Evolutionary conservation across 1,140 invertebrate species (phyloP), one percentile per base, ranked within the genome.

Genomic region (Lucilia cuprina): DNA sequence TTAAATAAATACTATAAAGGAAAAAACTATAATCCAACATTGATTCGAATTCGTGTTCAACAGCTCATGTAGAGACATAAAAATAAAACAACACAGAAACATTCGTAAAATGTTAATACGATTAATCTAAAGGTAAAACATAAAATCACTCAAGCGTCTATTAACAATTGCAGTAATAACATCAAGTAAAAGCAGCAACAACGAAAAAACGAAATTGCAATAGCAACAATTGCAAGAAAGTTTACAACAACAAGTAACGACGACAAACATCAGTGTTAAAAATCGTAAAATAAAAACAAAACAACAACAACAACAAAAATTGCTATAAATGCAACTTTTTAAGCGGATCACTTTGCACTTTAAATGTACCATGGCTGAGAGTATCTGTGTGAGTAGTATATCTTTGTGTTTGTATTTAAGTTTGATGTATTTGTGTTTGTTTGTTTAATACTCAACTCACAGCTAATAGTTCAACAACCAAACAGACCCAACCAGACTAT

Each of bases 151-250:
- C 77, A 80, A 80, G 77, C 77, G 77, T 80, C 12, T 80, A 49
- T 80, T 80, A 80, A 80, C 77, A 80, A 80, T 80, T 80, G 41
- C 77, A 49, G 77, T 80, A 80, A 80, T 80, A 49, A 80, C 77
- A 80, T 50, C 41, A 80, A 80, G 77, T 80, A 80, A 80, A 47
- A 80, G 13, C 77, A 41, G 10, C 10, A 8, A n/a, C n/a, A n/a
- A n/a, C n/a, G n/a, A n/a, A n/a, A n/a, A n/a, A n/a, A n/a, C n/a
- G 41, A 7, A 41, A 41, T 41, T 12, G 17, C 75, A 78, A 41
- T 34, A 47, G 75, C 75, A 75, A 35, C 34, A 35, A 17, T 4
- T 17, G n/a, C 75, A 49, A 70, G 13, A 49, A 25, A 17, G n/a
- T 5, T 5, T n/a, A 19, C 75, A 41, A 80, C 41, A 49, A 10